Percentiles rank a stretch among this genome's conserved stretches.
Conservation (phyloP, 92 coral and sea anemone genomes). For the Pocillopora meandrina region DNA sequence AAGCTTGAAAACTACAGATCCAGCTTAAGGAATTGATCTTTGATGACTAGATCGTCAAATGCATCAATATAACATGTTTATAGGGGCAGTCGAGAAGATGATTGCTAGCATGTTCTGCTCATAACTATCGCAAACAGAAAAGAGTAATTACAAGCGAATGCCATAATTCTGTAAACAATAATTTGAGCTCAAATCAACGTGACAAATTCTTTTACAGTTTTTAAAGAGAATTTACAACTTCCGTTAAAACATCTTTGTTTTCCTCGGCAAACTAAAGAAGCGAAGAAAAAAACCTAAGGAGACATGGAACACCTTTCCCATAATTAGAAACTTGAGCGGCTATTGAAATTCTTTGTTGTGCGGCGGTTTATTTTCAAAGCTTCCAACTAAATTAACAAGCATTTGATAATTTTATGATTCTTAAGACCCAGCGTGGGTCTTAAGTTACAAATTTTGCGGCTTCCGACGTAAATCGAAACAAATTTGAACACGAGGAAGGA, state of each 20-base stretch:
- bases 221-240: not conserved
- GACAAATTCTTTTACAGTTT: too few relatives aligned
- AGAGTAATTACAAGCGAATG: not conserved
- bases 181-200: too few relatives aligned
- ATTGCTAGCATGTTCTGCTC: not conserved
- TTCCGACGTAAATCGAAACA: slow-evolving; percentile 32
- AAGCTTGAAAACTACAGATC: too few relatives aligned
- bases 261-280: slow-evolving; percentile 4
- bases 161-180: too few relatives aligned
- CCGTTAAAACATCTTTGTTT: not conserved
- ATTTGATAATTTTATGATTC: slow-evolving; percentile 14
- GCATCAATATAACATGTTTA: not conserved
- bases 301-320: not conserved
- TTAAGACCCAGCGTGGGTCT: slow-evolving; percentile 25
- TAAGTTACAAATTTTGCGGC: slow-evolving; percentile 21
- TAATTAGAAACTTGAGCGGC: not conserved
- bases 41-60: not conserved
- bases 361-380: not conserved
- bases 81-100: not conserved
- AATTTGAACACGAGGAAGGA: slow-evolving; percentile 18
- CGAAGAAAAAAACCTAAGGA: not conserved
- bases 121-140: not conserved
- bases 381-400: slow-evolving; percentile 4
- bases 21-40: not conserved
- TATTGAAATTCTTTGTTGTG: not conserved